Percentiles rank a stretch among this genome's conserved stretches.
Evolutionary conservation across 1,140 invertebrate genomes (phyloP).

Genomic region (Drosophila mojavensis): DNA sequence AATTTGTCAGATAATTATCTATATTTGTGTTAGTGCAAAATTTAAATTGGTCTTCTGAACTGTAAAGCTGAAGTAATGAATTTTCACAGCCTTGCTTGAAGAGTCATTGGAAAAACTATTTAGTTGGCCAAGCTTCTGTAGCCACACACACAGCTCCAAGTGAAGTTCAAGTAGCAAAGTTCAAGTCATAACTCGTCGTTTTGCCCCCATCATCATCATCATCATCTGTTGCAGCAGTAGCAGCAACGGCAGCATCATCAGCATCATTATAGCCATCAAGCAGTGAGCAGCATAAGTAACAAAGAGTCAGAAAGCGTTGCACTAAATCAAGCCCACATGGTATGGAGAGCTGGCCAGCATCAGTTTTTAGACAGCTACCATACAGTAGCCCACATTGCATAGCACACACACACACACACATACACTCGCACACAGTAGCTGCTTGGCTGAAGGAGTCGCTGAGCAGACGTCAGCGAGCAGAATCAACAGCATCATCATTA

Average conservation of each 20-base stretch:
- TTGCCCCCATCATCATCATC: conserved; percentile 13
- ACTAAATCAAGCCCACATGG: conserved; percentile 80
- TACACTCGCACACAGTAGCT: conserved; percentile 39
- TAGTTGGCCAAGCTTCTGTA: conserved; percentile 4
- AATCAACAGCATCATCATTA: conserved; percentile 55
- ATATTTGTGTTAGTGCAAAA: no score
- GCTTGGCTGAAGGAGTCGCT: conserved; percentile 34
- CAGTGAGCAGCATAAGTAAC: conserved; percentile 37
- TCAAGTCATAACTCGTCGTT: conserved; percentile 71
- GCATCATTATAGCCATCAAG: conserved; percentile 29
- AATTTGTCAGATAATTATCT: no score
- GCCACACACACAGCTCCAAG: conserved; percentile 11
- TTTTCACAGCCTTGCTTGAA: no score
- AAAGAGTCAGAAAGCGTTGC: conserved; percentile 57
- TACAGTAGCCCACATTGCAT: conserved; percentile 59
- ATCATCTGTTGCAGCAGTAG: background rate
- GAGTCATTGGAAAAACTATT: conserved; percentile 7
- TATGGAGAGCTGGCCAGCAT: conserved; percentile 55
- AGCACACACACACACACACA: conserved; percentile 5
- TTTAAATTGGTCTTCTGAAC: no score
- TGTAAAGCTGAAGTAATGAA: no score
- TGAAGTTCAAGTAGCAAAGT: conserved; percentile 66
- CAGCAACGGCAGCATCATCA: conserved; percentile 9
- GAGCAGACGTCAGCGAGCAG: conserved; percentile 44
- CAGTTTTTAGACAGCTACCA: conserved; percentile 65